Base-by-base conservation (phyloP, 2,797 vertebrate species). In the Eospalax fontanierii region DNA sequence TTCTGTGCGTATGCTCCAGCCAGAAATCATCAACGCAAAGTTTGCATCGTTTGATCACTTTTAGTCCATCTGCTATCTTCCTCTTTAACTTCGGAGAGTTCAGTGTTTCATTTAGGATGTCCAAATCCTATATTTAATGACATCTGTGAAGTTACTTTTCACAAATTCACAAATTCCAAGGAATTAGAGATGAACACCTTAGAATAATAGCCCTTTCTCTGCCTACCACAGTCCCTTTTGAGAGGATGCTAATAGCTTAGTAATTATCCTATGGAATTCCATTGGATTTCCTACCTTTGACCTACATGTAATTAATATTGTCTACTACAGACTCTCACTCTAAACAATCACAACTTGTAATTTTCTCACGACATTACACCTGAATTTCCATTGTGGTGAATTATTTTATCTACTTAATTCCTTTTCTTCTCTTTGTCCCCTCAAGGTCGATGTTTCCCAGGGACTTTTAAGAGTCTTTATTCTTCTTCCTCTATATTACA, bases 391-490 rank as follows among this genome's bases (percentile, higher is more conserved):
- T 79, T 61, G 63, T 22, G 15, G 65, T 57, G 38, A 84, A 54
- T 38, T 28, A 54, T 50, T 68, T 82, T 78, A 2, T 94, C 24
- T 91, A 80, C 90, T 63, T 4, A 68, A 78, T 66, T 7, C 16
- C 8, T 87, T 6, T 76, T 6, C 46, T 75, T 19, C 54, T 5
- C 30, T 89, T 54, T 15, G 19, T 22, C 22, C 40, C 15, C 16
- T 94, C n/a, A 73, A 9, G 43, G n/a, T 38, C 81, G 38, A 28
- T 74, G 9, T 38, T 87, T 94, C n/a, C 61, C 57, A 87, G 82
- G 40, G 19, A 92, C 28, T 82, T 89, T 81, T 75, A 24, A 50
- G 63, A 66, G 68, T 61, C 50, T 78, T 73, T 33, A 21, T 43
- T 78, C 26, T 89, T 75, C 91, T 75, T n/a, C 54, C 4, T 74